Evolutionary conservation across 1,140 invertebrate species (phyloP).

Genomic region (Dreissena rostriformis): DNA sequence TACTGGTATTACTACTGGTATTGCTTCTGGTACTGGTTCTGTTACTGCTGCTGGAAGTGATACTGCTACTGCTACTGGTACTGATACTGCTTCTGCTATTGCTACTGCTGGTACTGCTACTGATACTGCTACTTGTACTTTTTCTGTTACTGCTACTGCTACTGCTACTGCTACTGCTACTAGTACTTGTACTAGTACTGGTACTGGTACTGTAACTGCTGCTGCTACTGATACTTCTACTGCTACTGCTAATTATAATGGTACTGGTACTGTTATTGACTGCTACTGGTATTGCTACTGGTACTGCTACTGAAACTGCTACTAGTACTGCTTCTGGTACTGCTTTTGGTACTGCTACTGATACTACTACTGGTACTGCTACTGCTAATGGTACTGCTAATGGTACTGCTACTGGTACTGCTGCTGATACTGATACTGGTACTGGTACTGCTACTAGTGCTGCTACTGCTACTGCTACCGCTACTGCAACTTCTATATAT

Average conservation of each 20-base stretch:
- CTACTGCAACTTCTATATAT: not conserved
- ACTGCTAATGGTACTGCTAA: constrained; percentile 2
- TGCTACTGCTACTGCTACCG: not conserved
- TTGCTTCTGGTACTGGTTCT: not conserved
- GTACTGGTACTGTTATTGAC: not conserved
- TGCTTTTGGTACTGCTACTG: not conserved
- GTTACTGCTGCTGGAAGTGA: not conserved
- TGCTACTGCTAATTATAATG: not conserved
- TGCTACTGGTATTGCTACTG: not conserved
- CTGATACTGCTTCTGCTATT: not conserved
- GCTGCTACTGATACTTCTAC: not conserved
- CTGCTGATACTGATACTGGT: not conserved
- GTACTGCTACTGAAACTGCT: not conserved
- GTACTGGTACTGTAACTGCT: not conserved
- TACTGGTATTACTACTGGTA: not conserved
- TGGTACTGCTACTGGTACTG: not conserved
- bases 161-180: not conserved
- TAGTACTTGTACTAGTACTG: not conserved
- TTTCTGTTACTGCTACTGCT: not conserved
- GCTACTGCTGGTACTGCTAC: not conserved
- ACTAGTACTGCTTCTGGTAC: not conserved
- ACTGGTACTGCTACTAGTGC: not conserved
- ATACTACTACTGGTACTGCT: not conserved
- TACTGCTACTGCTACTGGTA: not conserved
- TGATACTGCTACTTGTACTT: not conserved